Base-by-base conservation (phyloP, 2,888 invertebrate genomes). In the Drosophila pegasa region DNA sequence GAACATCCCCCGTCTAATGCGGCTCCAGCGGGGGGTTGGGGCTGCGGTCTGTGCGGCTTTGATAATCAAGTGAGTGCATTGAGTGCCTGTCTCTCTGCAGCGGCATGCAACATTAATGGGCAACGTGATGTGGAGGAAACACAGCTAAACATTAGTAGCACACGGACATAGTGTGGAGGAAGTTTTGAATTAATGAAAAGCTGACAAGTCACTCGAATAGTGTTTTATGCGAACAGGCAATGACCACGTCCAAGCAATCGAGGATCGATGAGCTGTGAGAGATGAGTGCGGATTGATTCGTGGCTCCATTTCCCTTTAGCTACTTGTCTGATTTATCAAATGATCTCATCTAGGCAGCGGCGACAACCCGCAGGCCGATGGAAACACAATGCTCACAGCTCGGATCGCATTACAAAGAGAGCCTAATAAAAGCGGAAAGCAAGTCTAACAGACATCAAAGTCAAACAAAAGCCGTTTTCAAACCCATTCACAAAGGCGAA, bases 21-120 rank as follows among this genome's bases (percentile, higher is more conserved):
- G 48, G 52, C 33, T 47, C 38, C 52, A 48, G 6, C 57, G 22
- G 56, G 47, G 31, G 58, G 48, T 52, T 45, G 41, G 9, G 16
- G 37, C 43, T 47, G 56, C 25, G 51, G 51, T 73, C 58, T 63
- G 59, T 75, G 83, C 51, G 74, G 70, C 68, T 41, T 48, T 68
- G 78, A 73, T 80, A 80, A 83, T 86, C 75, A 71, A 67, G 71
- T 62, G 72, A 84, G 72, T 80, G 78, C 87, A 87, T 60, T 80
- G 81, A 68, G 74, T 74, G 77, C 68, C 51, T 62, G 62, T 57
- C 51, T 67, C 58, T 68, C 50, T 64, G 67, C 51, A 59, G 60
- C n/a, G 71, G 57, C 71, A 63, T 78, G 80, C 78, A 78, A 70
- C 72, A 75, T 75, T 75, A 70, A 72, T 65, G 73, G 58, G 51